These are phyloP conservation scores for Sapajus apella DNA, from an alignment of 2,113 vertebrate genomes.

Conservation along the genomic window DNA sequence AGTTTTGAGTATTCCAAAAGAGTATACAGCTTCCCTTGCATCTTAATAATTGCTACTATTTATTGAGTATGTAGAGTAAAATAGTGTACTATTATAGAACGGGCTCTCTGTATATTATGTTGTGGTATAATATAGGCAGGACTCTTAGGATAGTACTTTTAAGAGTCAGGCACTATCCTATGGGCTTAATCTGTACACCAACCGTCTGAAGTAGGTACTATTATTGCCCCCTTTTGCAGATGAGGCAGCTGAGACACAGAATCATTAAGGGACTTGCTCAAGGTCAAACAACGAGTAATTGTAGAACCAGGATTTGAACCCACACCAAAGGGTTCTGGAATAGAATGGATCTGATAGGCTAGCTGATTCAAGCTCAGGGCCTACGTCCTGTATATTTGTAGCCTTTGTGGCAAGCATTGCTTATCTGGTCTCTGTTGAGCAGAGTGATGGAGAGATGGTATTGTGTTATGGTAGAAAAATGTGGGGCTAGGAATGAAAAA, in stretches of 20 bases:
- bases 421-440: background rate
- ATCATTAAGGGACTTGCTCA: background rate
- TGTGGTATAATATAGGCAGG: background rate
- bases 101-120: background rate
- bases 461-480: background rate
- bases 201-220: background rate
- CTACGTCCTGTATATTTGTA: background rate
- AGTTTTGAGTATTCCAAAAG: constrained; percentile 31
- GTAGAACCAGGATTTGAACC: constrained; percentile 9
- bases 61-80: background rate
- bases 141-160: background rate
- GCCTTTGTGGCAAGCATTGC: background rate
- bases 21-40: background rate
- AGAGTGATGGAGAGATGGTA: background rate
- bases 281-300: background rate
- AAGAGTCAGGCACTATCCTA: background rate
- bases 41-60: constrained; percentile 33
- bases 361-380: background rate
- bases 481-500: background rate
- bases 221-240: background rate
- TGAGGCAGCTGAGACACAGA: background rate
- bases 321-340: background rate
- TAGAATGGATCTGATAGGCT: background rate
- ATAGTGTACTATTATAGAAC: background rate
- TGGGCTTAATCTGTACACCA: background rate